Evolutionary conservation across 2,888 invertebrate genomes (phyloP), one percentile per base, ranked within the genome.

Genomic region (Oscheius sp.): DNA sequence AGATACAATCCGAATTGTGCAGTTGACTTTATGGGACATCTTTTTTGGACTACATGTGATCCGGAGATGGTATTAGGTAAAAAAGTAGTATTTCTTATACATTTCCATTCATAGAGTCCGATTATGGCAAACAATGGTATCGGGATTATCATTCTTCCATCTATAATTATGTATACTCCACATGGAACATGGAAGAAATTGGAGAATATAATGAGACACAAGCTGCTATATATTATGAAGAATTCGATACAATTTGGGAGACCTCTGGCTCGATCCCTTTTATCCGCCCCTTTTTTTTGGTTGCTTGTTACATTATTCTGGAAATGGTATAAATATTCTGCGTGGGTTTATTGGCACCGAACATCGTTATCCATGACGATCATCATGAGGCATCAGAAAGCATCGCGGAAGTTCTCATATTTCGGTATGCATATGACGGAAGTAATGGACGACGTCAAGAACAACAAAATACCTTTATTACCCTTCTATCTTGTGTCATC

Each of bases 401-500:
- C 8, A 47, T 47, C 12, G 12, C 47, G 47, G 47, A 47, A 47
- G 24, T 47, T 22, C 47, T 47, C 47, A 47, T 12, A 47, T 47
- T 47, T 47, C 47, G n/a, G n/a, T n/a, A n/a, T n/a, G n/a, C n/a
- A n/a, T n/a, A n/a, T n/a, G n/a, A n/a, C n/a, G n/a, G n/a, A n/a
- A n/a, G n/a, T n/a, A n/a, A n/a, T n/a, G n/a, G n/a, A n/a, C n/a
- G n/a, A n/a, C n/a, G n/a, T n/a, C n/a, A n/a, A n/a, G n/a, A n/a
- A n/a, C n/a, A n/a, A n/a, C n/a, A n/a, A n/a, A n/a, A n/a, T n/a
- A n/a, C n/a, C n/a, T n/a, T n/a, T n/a, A n/a, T n/a, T n/a, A n/a
- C n/a, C n/a, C n/a, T n/a, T 2, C 28, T 59, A 56, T 45, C 66
- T 24, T 9, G 66, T 66, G 32, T 66, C 56, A 24, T 66, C 66